Percentiles rank a stretch among this genome's conserved stretches.
phyloP scores from a whole-genome alignment of 2,113 vertebrate genomes.

The Nycticebus coucang region DNA sequence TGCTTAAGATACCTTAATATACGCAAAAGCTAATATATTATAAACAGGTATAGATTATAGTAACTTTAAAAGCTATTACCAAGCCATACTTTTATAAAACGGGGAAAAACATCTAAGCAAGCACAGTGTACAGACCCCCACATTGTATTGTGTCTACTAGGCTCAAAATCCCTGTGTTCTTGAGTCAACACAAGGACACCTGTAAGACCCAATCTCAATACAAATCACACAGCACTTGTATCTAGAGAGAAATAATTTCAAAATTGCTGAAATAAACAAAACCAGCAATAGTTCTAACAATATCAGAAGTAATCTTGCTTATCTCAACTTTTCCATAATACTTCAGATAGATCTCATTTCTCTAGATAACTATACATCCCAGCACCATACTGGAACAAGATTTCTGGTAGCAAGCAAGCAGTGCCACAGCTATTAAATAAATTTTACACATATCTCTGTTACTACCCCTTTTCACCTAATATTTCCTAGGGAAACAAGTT shows the following conservation, averaged over 20 bases:
- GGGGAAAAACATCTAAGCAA: not conserved
- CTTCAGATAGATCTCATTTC: not conserved
- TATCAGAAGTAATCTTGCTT: not conserved
- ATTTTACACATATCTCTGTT: not conserved
- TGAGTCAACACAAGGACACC: not conserved
- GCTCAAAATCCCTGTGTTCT: not conserved
- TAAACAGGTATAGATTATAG: not conserved
- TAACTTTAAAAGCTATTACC: not conserved
- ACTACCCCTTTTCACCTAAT: not conserved
- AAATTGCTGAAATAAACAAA: not conserved
- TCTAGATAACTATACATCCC: not conserved
- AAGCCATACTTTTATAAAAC: not conserved
- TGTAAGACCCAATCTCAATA: not conserved
- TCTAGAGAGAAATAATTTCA: slow-evolving; percentile 37
- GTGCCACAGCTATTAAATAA: not conserved
- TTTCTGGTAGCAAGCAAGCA: slow-evolving; percentile 23
- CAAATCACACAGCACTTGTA: not conserved
- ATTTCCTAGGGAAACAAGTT: not conserved
- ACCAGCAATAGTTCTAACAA: not conserved
- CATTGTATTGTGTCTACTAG: not conserved
- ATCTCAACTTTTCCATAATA: not conserved
- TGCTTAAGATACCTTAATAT: slow-evolving; percentile 18
- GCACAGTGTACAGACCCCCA: not conserved
- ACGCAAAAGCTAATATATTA: slow-evolving; percentile 16
- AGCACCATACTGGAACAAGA: not conserved